Evolutionary conservation across 2,888 invertebrate species (phyloP), one percentile per base, ranked within the genome.

Genomic region (Synanthedon myopaeformis): DNA sequence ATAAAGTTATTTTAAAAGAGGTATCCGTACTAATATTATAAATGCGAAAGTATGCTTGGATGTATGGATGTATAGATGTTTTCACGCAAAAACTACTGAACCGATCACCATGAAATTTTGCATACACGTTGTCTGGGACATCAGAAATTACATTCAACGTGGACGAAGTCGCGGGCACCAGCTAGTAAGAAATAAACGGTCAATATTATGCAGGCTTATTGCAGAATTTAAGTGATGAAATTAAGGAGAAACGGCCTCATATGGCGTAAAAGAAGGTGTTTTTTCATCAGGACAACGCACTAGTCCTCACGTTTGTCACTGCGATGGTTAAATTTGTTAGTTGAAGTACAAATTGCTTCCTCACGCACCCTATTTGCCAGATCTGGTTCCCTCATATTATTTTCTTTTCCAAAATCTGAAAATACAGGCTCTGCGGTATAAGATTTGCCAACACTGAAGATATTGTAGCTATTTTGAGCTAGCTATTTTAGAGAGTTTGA

Each of bases 241-340:
- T 48, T 28, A 45, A 10, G 45, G 28, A 55, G 41, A 59, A 59
- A 58, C 13, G 54, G 13, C 55, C 57, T 42, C 54, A 53, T 53
- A 48, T 56, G 45, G 50, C 55, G 49, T 42, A 52, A 11, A 57
- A 59, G 14, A 41, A 57, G 54, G 49, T 52, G 28, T 41, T 56
- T 48, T 56, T 56, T 52, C 54, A 59, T 42, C 58, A 55, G 35
- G 57, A 58, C 41, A 58, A 60, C n/a, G 57, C 57, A 51, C 54
- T 41, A 41, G 57, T 51, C 54, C 58, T 57, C 54, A 53, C 53
- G 11, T 57, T 53, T 28, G 49, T 51, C 28, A 52, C 48, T 42
- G 52, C 55, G 42, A 58, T 57, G 55, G 53, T 54, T 4, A 56
- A 55, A 58, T 35, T 57, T 13, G 41, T 53, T 54, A 55, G 41